These are phyloP conservation scores for Hyles vespertilio DNA, from an alignment of 1,140 invertebrate genomes.

Conservation along the genomic window DNA sequence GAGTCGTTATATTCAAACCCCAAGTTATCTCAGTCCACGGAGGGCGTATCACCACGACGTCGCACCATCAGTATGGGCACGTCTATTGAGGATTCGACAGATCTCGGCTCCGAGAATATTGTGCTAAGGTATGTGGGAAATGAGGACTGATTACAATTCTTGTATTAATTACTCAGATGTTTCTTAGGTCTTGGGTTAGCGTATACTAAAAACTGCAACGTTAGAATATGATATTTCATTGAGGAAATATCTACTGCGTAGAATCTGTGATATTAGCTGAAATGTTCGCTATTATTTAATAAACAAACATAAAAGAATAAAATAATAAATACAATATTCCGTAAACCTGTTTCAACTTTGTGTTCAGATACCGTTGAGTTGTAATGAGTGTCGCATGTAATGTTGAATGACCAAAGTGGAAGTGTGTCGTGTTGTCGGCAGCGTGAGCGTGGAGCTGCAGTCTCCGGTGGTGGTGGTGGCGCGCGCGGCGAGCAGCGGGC, in stretches of 20 bases:
- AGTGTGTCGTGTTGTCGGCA: constrained; percentile 32
- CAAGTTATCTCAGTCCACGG: constrained; percentile 69
- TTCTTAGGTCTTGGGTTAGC: no score
- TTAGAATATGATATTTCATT: neutral
- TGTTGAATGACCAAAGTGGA: neutral
- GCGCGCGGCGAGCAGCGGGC: constrained; percentile 82
- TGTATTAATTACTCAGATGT: no score
- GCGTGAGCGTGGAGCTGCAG: constrained; percentile 86
- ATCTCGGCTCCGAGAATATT: constrained; percentile 47
- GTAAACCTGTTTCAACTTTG: no score
- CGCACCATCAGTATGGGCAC: constrained; percentile 56
- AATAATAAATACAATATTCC: no score
- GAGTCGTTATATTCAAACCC: constrained; percentile 77
- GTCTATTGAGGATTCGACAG: constrained; percentile 60
- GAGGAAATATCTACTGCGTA: neutral
- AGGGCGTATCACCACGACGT: constrained; percentile 61
- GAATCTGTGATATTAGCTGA: no score
- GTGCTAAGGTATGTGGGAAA: constrained; percentile 43
- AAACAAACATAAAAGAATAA: no score
- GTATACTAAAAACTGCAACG: no score
- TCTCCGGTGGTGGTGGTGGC: constrained; percentile 94
- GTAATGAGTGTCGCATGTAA: no score
- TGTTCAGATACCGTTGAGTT: no score
- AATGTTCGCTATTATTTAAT: no score
- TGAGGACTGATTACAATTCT: no score